Evolutionary conservation across 2,888 invertebrate species (phyloP).

Genomic region (Euplexia lucipara): DNA sequence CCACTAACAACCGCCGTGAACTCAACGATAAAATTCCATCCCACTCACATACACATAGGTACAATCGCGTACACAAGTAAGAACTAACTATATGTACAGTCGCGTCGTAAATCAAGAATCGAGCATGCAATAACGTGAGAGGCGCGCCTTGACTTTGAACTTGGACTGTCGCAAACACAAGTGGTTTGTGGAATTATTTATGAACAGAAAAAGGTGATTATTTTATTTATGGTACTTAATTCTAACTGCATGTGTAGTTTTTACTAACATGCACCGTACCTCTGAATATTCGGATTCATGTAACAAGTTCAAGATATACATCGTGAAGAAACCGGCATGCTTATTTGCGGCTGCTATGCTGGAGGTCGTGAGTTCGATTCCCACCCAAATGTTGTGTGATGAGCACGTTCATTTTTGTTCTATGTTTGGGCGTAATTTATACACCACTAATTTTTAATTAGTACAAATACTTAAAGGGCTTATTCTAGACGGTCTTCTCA

Average conservation of each 20-base stretch:
- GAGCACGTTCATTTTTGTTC: too few species aligned
- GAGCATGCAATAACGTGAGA: constrained; percentile 71
- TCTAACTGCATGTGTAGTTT: background rate
- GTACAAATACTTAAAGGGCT: too few species aligned
- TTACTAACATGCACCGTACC: too few species aligned
- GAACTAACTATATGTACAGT: constrained; percentile 62
- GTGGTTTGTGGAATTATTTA: constrained; percentile 50
- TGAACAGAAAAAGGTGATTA: constrained; percentile 12
- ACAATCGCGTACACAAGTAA: constrained; percentile 44
- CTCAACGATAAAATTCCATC: constrained; percentile 51
- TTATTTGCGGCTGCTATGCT: too few species aligned
- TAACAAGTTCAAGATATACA: too few species aligned
- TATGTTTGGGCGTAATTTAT: too few species aligned
- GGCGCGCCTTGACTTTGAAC: constrained; percentile 85
- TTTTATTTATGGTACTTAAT: background rate
- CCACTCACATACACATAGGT: constrained; percentile 40
- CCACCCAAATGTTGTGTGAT: too few species aligned
- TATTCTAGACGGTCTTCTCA: too few species aligned
- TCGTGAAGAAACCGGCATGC: too few species aligned
- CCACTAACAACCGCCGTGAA: constrained; percentile 9
- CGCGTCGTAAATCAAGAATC: constrained; percentile 79
- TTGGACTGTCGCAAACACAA: constrained; percentile 73
- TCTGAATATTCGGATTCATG: too few species aligned
- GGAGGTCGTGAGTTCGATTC: too few species aligned
- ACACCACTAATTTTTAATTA: too few species aligned